Evolutionary conservation across 1,140 invertebrate genomes (phyloP), one percentile per base, ranked within the genome.

Genomic region (Leptinotarsa defecta): DNA sequence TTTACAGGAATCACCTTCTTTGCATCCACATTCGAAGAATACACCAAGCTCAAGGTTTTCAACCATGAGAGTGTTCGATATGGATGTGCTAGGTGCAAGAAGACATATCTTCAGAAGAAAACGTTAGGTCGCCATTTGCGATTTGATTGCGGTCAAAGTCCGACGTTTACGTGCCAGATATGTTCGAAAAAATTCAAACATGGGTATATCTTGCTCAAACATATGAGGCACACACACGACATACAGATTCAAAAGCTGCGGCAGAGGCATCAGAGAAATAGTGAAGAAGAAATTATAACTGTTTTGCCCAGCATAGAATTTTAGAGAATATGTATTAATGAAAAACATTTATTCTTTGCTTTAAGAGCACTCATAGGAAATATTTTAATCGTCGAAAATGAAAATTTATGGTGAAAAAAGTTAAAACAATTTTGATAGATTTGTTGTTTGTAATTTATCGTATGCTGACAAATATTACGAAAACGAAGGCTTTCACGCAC

Each of bases 131-230:
- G 85, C 67, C 88, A 89, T 80, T 79, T 88, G 24, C 79, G 84
- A 65, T 85, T 84, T 63, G 88, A 88, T 82, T 93, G 92, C 83
- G 90, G 90, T 15, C 90, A 91, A 77, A 87, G 88, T 74, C 91
- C 91, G 3, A 88, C 89, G 76, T 93, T 92, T 86, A 86, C 89
- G 80, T 91, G 89, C 80, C 81, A 85, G n/a, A 75, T 88, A 48
- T 89, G 89, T 77, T 81, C 83, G 61, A 87, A 88, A 77, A 85
- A 83, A 72, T 87, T 86, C 57, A 88, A 86, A 75, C 85, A 88
- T 27, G 88, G 88, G 62, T 87, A 86, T 48, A 86, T 87, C 62
- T 82, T 89, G 13, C 83, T 86, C 65, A 86, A 86, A 71, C 88
- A 89, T 74, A 85, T 87, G 78, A 68, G 84, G 24, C 77, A 81